Conservation (phyloP, 2,888 invertebrate species). For the Drosophila peninsularis region DNA sequence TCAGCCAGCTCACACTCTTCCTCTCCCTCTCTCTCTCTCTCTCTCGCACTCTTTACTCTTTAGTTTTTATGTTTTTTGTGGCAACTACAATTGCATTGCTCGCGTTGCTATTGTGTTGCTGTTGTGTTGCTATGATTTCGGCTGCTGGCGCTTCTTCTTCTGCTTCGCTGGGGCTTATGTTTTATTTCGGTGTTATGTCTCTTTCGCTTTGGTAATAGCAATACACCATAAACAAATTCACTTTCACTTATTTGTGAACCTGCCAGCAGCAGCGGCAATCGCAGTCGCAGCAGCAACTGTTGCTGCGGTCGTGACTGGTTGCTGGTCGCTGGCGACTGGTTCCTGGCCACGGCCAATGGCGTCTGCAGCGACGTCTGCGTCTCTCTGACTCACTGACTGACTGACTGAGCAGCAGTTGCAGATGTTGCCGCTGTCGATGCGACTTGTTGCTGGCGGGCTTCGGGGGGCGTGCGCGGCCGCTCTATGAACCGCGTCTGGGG, state of each 20-base stretch:
- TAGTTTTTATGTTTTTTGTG: neutral
- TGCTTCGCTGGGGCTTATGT: constrained; percentile 5
- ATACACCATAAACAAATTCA: constrained; percentile 77
- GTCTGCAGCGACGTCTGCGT: constrained; percentile 24
- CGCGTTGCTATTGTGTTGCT: constrained; percentile 1
- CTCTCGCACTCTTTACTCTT: neutral
- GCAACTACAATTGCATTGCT: constrained; percentile 27
- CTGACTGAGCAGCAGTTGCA: constrained; percentile 37
- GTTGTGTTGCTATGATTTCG: constrained; percentile 11
- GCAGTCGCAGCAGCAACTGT: constrained; percentile 23
- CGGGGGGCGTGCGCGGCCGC: neutral
- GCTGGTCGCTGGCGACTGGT: constrained; percentile 44
- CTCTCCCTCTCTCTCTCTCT: neutral
- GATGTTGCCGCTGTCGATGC: constrained; percentile 8
- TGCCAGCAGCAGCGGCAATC: constrained; percentile 28
- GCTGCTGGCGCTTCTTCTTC: constrained; percentile 12
- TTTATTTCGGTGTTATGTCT: constrained; percentile 54
- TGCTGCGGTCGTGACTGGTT: constrained; percentile 52
- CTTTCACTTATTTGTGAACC: constrained; percentile 77
- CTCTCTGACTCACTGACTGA: constrained; percentile 71
- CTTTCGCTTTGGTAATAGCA: constrained; percentile 73
- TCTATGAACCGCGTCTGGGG: constrained; percentile 38
- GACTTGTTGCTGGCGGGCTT: neutral
- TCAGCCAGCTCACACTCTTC: neutral
- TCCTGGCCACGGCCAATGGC: constrained; percentile 61